These are phyloP conservation scores for Urocynchramus pylzowi DNA, from an alignment of 2,113 vertebrate genomes.

Conservation along the genomic window DNA sequence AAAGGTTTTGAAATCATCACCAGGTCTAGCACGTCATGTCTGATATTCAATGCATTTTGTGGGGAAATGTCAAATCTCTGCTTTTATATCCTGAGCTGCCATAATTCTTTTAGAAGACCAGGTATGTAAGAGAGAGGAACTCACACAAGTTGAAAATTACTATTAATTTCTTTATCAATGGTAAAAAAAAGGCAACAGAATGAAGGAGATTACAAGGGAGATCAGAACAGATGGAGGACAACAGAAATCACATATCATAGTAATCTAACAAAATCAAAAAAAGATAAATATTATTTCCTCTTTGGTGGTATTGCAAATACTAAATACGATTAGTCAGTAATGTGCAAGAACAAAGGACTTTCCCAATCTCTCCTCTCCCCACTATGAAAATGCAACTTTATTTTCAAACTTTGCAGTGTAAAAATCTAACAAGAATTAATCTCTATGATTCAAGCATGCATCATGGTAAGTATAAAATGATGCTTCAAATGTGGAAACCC, in stretches of 20 bases:
- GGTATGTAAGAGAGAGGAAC: neutral
- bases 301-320: neutral
- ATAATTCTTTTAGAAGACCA: neutral
- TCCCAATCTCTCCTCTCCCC: neutral
- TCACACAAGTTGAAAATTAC: neutral
- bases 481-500: neutral
- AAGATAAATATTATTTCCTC: neutral
- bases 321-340: neutral
- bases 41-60: neutral
- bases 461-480: neutral
- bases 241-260: neutral
- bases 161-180: neutral
- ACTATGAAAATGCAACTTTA: neutral
- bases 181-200: neutral
- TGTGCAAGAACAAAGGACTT: neutral
- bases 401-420: neutral
- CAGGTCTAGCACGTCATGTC: neutral
- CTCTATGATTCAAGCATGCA: neutral
- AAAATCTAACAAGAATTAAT: neutral
- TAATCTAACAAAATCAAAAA: neutral
- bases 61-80: neutral
- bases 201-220: neutral
- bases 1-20: neutral
- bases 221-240: neutral
- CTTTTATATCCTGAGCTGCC: neutral